These are phyloP conservation scores for Callipepla californica DNA, from an alignment of 2,113 vertebrate genomes.

Conservation along the genomic window DNA sequence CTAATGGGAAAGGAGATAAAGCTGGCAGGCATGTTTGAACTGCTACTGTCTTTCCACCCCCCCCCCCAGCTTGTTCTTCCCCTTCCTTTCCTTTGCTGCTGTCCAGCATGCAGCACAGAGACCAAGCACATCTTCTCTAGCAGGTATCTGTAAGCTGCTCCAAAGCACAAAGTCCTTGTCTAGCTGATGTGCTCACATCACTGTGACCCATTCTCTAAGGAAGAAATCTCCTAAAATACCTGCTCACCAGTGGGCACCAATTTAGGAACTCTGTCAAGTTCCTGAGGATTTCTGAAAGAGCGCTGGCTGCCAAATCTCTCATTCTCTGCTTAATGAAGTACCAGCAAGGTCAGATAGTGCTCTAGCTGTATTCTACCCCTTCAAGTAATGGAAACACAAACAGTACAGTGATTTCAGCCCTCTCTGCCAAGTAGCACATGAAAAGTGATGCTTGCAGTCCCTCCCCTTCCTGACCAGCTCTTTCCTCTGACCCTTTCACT, in stretches of 20 bases:
- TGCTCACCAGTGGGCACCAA: neutral
- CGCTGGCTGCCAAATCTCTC: neutral
- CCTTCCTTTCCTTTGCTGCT: neutral
- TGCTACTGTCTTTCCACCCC: neutral
- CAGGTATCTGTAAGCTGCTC: neutral
- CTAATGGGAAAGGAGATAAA: neutral
- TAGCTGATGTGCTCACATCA: neutral
- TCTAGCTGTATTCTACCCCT: neutral
- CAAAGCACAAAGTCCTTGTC: neutral
- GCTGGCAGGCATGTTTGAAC: neutral
- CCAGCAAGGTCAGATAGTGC: neutral
- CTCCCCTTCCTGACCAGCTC: neutral
- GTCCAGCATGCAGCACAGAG: neutral
- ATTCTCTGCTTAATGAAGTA: neutral
- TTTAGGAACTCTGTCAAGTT: neutral
- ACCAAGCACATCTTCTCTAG: neutral
- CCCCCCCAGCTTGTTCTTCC: neutral
- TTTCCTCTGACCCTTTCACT: slow-evolving; percentile 8
- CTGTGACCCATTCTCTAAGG: neutral
- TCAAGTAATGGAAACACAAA: neutral
- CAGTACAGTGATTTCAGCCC: neutral
- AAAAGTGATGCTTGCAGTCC: neutral
- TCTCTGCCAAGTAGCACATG: neutral
- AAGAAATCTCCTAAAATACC: neutral
- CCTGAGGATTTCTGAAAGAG: neutral